A percentile compares a stretch with the other conserved stretches of the same genome.
phyloP scores from a whole-genome alignment of 2,888 invertebrate species.

The Apotomis capreana region DNA sequence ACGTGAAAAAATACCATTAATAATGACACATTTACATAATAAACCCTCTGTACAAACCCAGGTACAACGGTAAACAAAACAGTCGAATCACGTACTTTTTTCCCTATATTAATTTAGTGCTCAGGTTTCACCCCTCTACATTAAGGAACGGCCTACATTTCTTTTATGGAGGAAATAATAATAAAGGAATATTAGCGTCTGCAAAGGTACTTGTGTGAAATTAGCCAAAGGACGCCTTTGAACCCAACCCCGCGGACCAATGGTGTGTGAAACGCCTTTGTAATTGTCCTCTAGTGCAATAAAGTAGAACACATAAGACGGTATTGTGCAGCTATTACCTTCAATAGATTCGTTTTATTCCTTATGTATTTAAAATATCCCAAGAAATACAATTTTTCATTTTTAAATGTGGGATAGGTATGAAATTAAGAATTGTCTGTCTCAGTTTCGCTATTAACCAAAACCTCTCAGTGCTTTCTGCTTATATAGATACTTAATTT shows the following conservation, averaged over 20 bases:
- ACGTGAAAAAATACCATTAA: slow-evolving; percentile 71
- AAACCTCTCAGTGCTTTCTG: too few species aligned
- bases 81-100: slow-evolving; percentile 73
- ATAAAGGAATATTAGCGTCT: slow-evolving; percentile 74
- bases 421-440: too few species aligned
- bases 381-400: background rate
- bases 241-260: slow-evolving; percentile 64
- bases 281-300: slow-evolving; percentile 67
- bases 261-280: slow-evolving; percentile 76
- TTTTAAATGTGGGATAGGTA: too few species aligned
- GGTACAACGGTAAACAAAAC: slow-evolving; percentile 72
- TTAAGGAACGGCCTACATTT: slow-evolving; percentile 68
- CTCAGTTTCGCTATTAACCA: too few species aligned
- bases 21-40: slow-evolving; percentile 78
- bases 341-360: background rate
- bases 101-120: slow-evolving; percentile 79
- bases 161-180: slow-evolving; percentile 76
- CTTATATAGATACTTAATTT: too few species aligned
- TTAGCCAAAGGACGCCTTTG: slow-evolving; percentile 78
- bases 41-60: slow-evolving; percentile 75
- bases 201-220: slow-evolving; percentile 78
- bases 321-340: slow-evolving; percentile 5
- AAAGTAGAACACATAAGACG: slow-evolving; percentile 10
- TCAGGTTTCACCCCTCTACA: slow-evolving; percentile 76
- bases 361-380: background rate